Percentiles rank a stretch among this genome's conserved stretches.
These are phyloP conservation scores for Drosophila nasuta DNA, from an alignment of 1,140 invertebrate species.

Conservation along the genomic window DNA sequence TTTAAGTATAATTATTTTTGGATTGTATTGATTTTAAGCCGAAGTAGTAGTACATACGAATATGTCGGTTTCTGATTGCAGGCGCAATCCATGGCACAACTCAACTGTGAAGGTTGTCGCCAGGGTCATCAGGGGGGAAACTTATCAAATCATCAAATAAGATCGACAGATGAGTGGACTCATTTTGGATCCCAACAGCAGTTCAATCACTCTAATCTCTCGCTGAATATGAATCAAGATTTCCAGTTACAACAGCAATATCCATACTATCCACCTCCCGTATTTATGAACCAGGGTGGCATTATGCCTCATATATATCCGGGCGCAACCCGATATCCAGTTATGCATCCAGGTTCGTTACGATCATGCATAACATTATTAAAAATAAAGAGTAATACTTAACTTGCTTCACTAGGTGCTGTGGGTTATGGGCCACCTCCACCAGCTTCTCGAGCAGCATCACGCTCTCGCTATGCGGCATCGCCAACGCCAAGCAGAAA, in stretches of 20 bases:
- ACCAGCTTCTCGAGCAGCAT: conserved; percentile 85
- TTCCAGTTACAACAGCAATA: conserved; percentile 85
- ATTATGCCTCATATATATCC: conserved; percentile 81
- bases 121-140: conserved; percentile 50
- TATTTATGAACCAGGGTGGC: conserved; percentile 79
- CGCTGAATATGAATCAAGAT: conserved; percentile 86
- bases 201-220: conserved; percentile 89
- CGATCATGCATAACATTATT: neutral
- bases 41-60: too few relatives aligned
- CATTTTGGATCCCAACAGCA: conserved; percentile 86
- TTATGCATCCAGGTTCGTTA: conserved; percentile 75
- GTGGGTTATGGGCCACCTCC: conserved; percentile 71
- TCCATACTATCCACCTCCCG: conserved; percentile 85
- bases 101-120: conserved; percentile 86
- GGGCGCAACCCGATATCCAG: conserved; percentile 64
- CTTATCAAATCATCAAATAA: conserved; percentile 53
- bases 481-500: conserved; percentile 90
- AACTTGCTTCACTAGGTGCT: conserved; percentile 45
- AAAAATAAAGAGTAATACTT: neutral
- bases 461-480: conserved; percentile 85
- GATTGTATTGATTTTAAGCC: too few relatives aligned
- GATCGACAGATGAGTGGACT: conserved; percentile 85
- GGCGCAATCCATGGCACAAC: conserved; percentile 90
- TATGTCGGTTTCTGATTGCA: conserved; percentile 66
- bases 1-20: too few relatives aligned